Evolutionary conservation across 2,888 invertebrate genomes (phyloP).

Genomic region (Sipunculus nudus): DNA sequence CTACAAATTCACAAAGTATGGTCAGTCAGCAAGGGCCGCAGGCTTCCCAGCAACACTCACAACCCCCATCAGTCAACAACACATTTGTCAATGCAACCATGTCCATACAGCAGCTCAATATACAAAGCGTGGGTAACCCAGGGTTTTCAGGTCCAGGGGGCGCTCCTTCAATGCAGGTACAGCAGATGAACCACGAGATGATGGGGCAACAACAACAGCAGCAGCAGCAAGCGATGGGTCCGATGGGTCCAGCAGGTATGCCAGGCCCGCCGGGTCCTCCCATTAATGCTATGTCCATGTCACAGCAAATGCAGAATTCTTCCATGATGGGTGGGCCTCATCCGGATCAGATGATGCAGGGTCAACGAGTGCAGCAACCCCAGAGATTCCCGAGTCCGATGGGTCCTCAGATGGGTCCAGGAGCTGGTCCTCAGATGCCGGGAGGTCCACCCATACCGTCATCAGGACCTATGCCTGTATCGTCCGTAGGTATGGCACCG

Average conservation of each 20-base stretch:
- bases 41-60: conserved; percentile 28
- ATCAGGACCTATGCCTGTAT: conserved; percentile 39
- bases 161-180: conserved; percentile 56
- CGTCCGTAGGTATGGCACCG: conserved; percentile 41
- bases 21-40: conserved; percentile 3
- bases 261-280: conserved; percentile 39
- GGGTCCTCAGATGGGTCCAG: conserved; percentile 3
- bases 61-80: conserved; percentile 67
- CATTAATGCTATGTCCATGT: no score
- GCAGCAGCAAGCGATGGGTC: conserved; percentile 7
- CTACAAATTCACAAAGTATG: no score
- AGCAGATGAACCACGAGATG: conserved; percentile 55
- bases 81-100: conserved; percentile 69
- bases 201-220: conserved; percentile 3
- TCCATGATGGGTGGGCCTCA: no score
- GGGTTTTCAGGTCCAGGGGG: conserved; percentile 43
- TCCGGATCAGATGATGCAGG: conserved; percentile 31
- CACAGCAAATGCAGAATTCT: conserved; percentile 14
- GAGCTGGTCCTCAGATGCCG: conserved; percentile 17
- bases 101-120: conserved; percentile 69
- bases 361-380: no score
- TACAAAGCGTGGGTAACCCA: conserved; percentile 64
- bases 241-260: conserved; percentile 10
- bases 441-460: conserved; percentile 47
- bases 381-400: no score